Conservation (phyloP, 2,888 invertebrate genomes). For the Exephanes ischioxanthus region DNA sequence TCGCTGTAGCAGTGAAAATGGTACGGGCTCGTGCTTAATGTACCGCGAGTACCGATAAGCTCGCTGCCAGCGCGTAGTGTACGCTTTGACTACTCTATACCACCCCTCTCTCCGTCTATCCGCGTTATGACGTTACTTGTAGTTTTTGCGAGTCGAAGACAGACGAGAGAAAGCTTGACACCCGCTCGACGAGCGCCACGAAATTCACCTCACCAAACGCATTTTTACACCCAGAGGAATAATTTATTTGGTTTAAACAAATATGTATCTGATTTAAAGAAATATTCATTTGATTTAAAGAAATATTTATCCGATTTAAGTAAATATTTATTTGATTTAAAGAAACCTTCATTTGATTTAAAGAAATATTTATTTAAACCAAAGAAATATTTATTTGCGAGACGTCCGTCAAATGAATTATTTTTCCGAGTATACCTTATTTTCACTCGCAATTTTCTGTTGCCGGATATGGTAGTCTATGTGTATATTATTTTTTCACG, state of each 20-base stretch:
- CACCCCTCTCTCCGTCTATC: conserved; percentile 29
- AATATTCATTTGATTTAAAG: too few species aligned
- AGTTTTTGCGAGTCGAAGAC: conserved; percentile 46
- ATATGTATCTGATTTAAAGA: too few species aligned
- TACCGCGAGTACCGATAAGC: conserved; percentile 84
- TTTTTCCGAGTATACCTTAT: background rate
- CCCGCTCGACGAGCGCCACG: conserved; percentile 7
- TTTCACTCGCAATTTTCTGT: background rate
- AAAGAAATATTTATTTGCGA: too few species aligned
- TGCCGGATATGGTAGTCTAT: background rate
- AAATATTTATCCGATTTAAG: too few species aligned
- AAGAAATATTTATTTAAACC: too few species aligned
- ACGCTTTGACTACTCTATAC: conserved; percentile 19
- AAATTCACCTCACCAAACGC: conserved; percentile 40
- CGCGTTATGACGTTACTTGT: conserved; percentile 60
- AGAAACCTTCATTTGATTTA: too few species aligned
- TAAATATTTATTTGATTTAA: too few species aligned
- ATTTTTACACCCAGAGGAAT: conserved; percentile 28
- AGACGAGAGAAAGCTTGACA: conserved; percentile 44
- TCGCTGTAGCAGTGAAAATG: conserved; percentile 70
- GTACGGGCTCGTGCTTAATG: conserved; percentile 83
- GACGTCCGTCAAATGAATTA: too few species aligned
- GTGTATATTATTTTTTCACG: background rate
- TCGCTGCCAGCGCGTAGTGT: conserved; percentile 64
- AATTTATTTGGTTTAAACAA: too few species aligned